Percentiles rank a stretch among this genome's conserved stretches.
These are phyloP conservation scores for Geothlypis trichas DNA, from an alignment of 2,113 vertebrate species.

Conservation along the genomic window DNA sequence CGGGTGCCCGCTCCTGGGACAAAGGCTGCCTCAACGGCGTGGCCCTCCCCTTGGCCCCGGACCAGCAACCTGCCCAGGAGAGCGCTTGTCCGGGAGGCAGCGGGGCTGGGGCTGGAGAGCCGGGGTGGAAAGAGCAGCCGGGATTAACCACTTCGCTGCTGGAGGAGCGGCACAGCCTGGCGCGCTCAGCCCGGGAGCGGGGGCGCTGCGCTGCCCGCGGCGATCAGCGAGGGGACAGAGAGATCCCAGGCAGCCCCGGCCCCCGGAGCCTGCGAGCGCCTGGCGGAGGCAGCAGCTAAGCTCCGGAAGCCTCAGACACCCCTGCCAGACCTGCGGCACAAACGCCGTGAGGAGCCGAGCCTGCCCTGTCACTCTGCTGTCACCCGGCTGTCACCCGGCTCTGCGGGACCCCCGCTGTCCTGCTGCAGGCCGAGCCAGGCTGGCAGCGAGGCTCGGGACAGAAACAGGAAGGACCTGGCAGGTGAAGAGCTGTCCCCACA, in stretches of 20 bases:
- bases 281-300: neutral
- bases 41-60: slow-evolving; percentile 53
- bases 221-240: neutral
- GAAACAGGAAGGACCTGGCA: neutral
- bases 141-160: slow-evolving; percentile 4
- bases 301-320: neutral
- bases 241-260: neutral
- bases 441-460: neutral
- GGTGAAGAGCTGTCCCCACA: neutral
- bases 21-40: neutral
- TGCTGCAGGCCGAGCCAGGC: neutral
- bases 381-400: neutral
- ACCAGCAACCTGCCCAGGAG: slow-evolving; percentile 53
- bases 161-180: neutral
- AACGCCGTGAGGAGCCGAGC: neutral
- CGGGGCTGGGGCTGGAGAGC: neutral
- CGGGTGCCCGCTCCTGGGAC: neutral
- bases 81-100: neutral
- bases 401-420: neutral
- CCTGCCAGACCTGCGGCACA: neutral
- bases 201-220: neutral
- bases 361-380: neutral
- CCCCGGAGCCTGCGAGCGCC: neutral
- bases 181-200: too few species aligned
- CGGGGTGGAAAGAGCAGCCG: neutral